Percentiles rank a stretch among this genome's conserved stretches.
Evolutionary conservation across 2,113 vertebrate genomes (phyloP).

Genomic region (Rhinopomastus cyanomelas): DNA sequence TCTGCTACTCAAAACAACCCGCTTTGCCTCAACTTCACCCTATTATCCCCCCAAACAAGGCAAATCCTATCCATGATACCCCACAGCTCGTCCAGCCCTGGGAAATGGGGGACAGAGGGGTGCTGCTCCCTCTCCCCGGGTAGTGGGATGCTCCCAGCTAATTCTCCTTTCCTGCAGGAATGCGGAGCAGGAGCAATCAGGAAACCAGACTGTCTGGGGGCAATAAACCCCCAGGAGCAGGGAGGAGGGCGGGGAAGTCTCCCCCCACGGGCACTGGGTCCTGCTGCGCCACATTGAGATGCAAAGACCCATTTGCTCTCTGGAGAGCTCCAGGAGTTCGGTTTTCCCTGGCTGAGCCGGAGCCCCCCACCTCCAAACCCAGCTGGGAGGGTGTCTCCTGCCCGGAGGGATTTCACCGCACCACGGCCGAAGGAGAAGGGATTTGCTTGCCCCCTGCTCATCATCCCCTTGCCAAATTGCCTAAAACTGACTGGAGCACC

Average conservation of each 20-base stretch:
- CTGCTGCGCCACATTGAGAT: constrained; percentile 56
- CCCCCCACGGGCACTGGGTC: neutral
- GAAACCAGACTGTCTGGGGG: constrained; percentile 69
- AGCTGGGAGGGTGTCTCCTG: accelerated
- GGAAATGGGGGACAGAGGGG: accelerated
- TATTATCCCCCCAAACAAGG: accelerated
- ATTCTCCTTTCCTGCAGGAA: constrained; percentile 61
- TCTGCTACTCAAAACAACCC: accelerated
- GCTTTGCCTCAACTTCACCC: accelerated
- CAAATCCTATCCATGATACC: accelerated
- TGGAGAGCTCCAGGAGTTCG: neutral
- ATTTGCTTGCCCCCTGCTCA: neutral
- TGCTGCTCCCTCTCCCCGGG: neutral
- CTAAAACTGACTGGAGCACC: neutral
- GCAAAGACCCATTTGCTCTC: constrained; percentile 35
- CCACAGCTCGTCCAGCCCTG: accelerated
- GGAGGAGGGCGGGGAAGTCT: neutral
- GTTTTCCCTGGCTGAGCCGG: neutral
- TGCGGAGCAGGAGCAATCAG: constrained; percentile 67
- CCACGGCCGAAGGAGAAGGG: neutral
- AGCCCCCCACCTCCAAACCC: neutral
- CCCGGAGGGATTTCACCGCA: accelerated
- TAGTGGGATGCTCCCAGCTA: neutral
- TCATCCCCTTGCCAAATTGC: accelerated
- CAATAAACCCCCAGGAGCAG: constrained; percentile 69